Evolutionary conservation across 2,888 invertebrate genomes (phyloP), one percentile per base, ranked within the genome.

Genomic region (Hermodice carunculata): DNA sequence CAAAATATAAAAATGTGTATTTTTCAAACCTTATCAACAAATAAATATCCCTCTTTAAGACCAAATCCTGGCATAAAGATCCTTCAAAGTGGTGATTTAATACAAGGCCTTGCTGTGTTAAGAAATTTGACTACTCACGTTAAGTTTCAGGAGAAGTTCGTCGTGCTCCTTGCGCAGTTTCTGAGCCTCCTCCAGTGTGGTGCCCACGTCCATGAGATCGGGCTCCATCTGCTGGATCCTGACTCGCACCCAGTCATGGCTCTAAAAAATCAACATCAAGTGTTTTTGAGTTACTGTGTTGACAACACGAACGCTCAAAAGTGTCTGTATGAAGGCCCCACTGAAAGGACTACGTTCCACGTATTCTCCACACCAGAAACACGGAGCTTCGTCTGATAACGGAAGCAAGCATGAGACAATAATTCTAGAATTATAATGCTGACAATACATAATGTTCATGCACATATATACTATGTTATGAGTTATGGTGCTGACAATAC

Each of bases 211-310:
- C 76, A 94, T 92, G 78, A 95, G 89, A 84, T 92, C 92, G 49
- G 95, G 95, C 73, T 91, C 91, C 82, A 95, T 90, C 86, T 95
- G 94, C 80, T 95, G 90, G 71, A 95, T 92, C 84, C 94, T 93
- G 76, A 95, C 89, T 81, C 93, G 91, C 74, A 94, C 89, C 90
- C 92, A 92, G 83, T 94, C 92, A 77, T 91, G 91, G 81, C 92
- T 92, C 94, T 95, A 89, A 28, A 26, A 51, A 14, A 51, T 11
- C 6, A 26, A 26, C 24, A 51, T 6, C 22, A 51, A 26, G 14
- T 11, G 6, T 11, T 26, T 11, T 26, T 17, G 46, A 46, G 22
- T 17, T 46, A 19, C 46, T 28, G 19, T 14, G 51, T 11, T 51
- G 28, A 14, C 29, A 6, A 51, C 6, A 51, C 11, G 28, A 51